Percentiles rank a stretch among this genome's conserved stretches.
These are phyloP conservation scores for Eidolon dupreanum DNA, from an alignment of 2,797 vertebrate species.

Conservation along the genomic window DNA sequence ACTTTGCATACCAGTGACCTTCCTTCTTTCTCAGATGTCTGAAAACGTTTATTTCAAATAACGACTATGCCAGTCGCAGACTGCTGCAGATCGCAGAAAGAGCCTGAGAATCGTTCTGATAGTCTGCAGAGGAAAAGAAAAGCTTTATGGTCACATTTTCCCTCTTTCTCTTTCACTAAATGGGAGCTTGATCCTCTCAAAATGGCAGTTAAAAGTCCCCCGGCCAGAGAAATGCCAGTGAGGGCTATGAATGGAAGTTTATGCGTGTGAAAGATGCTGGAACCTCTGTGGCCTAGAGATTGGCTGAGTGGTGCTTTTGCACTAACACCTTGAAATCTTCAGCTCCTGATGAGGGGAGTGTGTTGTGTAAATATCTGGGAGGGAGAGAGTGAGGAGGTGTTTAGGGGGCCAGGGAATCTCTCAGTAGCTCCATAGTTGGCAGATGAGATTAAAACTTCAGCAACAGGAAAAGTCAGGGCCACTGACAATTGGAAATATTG, in stretches of 20 bases:
- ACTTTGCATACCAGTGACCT: neutral
- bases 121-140: neutral
- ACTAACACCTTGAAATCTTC: neutral
- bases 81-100: neutral
- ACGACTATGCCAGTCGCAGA: neutral
- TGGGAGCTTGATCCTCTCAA: neutral
- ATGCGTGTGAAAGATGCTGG: neutral
- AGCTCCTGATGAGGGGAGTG: neutral
- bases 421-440: neutral
- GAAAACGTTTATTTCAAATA: neutral
- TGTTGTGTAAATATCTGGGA: neutral
- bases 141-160: neutral
- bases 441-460: slow-evolving; percentile 74
- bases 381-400: neutral
- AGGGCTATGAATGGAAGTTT: neutral
- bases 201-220: neutral
- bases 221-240: neutral
- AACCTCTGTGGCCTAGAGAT: neutral
- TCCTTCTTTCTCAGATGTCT: neutral
- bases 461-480: slow-evolving; percentile 61
- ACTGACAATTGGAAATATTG: slow-evolving; percentile 54
- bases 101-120: neutral
- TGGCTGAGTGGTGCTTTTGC: neutral
- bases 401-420: slow-evolving; percentile 23
- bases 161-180: neutral